A percentile compares a stretch with the other conserved stretches of the same genome.
Conservation (phyloP, 2,888 invertebrate species). For the Acheta domesticus region DNA sequence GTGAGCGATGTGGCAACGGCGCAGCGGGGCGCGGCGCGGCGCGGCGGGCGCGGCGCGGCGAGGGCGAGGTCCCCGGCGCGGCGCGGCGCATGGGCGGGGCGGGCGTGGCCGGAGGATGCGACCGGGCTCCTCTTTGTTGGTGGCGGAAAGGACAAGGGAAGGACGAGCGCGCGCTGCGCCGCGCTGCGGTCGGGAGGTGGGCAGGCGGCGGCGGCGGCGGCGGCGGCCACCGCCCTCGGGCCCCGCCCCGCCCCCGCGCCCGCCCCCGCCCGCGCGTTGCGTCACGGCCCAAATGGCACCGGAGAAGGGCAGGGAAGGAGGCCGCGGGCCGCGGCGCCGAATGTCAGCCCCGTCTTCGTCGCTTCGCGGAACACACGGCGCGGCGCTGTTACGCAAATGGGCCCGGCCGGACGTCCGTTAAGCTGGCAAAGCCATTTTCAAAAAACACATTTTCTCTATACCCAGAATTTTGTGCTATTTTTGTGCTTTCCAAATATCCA, state of each 20-base stretch:
- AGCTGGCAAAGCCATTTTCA: too few relatives aligned
- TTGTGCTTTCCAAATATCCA: too few relatives aligned
- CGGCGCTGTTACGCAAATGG: background rate
- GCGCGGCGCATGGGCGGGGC: background rate
- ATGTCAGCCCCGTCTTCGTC: background rate
- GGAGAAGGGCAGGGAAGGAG: slow-evolving; percentile 18
- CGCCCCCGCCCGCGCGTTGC: background rate
- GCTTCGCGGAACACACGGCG: background rate
- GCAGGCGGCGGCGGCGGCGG: too few relatives aligned
- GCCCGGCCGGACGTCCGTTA: background rate
- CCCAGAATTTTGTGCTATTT: too few relatives aligned
- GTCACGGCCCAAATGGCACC: slow-evolving; percentile 9
- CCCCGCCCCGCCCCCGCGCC: background rate
- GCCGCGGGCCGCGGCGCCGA: background rate
- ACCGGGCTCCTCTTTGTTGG: background rate
- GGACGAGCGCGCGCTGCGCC: background rate
- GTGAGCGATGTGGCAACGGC: background rate
- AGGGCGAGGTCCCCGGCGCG: background rate
- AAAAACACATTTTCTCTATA: too few relatives aligned
- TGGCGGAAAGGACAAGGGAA: slow-evolving; percentile 9
- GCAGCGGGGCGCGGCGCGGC: background rate
- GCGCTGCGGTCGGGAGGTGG: background rate
- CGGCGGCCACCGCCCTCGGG: background rate
- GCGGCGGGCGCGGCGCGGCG: background rate
- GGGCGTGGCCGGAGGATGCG: slow-evolving; percentile 18